Evolutionary conservation across 2,797 vertebrate genomes (phyloP), one percentile per base, ranked within the genome.

Genomic region (Acanthurus leucopareius): DNA sequence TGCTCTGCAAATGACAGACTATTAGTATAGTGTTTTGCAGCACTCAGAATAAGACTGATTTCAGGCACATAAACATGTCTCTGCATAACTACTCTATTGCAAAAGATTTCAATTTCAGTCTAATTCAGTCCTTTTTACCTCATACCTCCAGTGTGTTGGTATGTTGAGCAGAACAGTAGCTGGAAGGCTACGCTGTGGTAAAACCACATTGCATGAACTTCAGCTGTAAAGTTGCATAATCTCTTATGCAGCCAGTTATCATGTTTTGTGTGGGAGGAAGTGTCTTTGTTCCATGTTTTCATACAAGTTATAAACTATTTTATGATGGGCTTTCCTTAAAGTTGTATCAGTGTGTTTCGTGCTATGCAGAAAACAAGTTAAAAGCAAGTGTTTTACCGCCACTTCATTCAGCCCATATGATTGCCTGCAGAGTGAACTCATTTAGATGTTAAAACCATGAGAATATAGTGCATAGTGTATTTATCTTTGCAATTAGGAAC

Each of bases 1-100:
- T 74, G 77, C 86, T 87, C 78, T 86, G 80, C 80, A 92, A 94
- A 91, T 92, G 89, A 93, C 87, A 90, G 69, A 80, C 88, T 89
- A 85, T 90, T 89, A 89, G 83, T 69, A 70, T 65, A 69, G 68
- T 76, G 66, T 73, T 80, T 40, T 72, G 58, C 78, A 84, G 75
- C 80, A 65, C 76, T 85, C 73, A 79, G 47, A 91, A 77, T 82
- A 75, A 80, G 81, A 71, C 73, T 8, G 32, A 79, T 89, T 83
- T 84, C 80, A 92, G 63, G 88, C 82, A 69, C 59, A 78, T 49
- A 89, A 86, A 89, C 77, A 84, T 65, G 60, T 49, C 75, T 52
- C 59, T 64, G 47, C 62, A 69, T 60, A 88, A 84, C 60, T 35
- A 78, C 25, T 67, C 28, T 49, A 3, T 78, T 69, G 64, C 80